A percentile compares a stretch with the other conserved stretches of the same genome.
Evolutionary conservation across 2,797 vertebrate genomes (phyloP).

Genomic region (Fundulus diaphanus): DNA sequence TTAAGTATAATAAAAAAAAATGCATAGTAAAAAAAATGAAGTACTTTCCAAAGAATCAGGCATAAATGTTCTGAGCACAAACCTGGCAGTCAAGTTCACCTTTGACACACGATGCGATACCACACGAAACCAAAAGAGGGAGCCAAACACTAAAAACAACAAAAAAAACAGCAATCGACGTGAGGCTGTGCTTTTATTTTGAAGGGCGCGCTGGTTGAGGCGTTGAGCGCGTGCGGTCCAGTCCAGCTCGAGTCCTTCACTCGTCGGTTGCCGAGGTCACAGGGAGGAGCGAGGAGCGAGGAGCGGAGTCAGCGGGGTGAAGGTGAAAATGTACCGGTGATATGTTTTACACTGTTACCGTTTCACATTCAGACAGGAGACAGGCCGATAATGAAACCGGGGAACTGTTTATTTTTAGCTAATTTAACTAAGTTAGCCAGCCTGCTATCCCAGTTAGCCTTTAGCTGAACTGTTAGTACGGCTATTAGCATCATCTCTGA

Average conservation of each 20-base stretch:
- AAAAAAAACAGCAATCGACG: accelerated
- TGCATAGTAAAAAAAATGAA: background rate
- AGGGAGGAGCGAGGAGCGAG: background rate
- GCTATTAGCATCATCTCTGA: background rate
- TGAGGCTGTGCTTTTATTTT: slow-evolving; percentile 57
- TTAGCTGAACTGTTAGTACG: slow-evolving; percentile 29
- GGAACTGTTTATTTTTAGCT: background rate
- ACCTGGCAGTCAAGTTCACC: background rate
- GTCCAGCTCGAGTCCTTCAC: slow-evolving; percentile 53
- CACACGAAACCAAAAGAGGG: background rate
- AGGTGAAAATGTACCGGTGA: slow-evolving; percentile 6
- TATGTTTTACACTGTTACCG: accelerated
- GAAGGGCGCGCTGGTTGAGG: slow-evolving; percentile 26
- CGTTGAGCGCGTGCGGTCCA: background rate
- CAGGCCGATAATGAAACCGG: background rate
- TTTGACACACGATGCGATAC: slow-evolving; percentile 2
- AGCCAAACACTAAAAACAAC: slow-evolving; percentile 5
- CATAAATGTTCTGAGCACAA: too few relatives aligned
- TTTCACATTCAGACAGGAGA: background rate
- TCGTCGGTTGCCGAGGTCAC: slow-evolving; percentile 57
- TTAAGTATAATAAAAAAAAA: background rate
- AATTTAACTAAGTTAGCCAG: background rate
- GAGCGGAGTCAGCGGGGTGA: background rate
- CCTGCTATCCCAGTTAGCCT: slow-evolving; percentile 33
- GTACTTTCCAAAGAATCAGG: background rate